Evolutionary conservation across 2,797 vertebrate genomes (phyloP).

Genomic region (Neosalanx taihuensis): DNA sequence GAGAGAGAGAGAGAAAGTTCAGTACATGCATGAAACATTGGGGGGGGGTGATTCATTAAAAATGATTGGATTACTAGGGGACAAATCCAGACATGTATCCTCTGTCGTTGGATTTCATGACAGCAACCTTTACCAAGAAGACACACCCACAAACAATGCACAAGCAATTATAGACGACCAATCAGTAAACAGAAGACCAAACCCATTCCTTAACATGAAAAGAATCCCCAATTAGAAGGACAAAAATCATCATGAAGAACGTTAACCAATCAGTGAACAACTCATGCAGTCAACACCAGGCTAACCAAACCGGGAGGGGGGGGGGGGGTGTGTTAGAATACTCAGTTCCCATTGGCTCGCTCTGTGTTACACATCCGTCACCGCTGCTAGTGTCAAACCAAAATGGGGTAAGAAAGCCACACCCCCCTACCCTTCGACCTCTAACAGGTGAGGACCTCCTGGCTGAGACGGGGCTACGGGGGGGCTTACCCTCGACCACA

Average conservation of each 20-base stretch:
- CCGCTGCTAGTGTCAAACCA: slow-evolving; percentile 53
- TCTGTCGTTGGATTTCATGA: neutral
- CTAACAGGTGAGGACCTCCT: slow-evolving; percentile 83
- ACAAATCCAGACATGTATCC: neutral
- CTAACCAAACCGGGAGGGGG: slow-evolving; percentile 26
- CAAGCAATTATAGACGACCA: neutral
- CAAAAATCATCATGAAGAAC: neutral
- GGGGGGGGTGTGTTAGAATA: slow-evolving; percentile 35
- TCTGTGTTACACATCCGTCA: slow-evolving; percentile 48
- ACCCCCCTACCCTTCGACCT: slow-evolving; percentile 92
- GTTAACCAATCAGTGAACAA: slow-evolving; percentile 1
- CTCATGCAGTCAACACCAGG: slow-evolving; percentile 25
- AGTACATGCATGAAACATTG: neutral
- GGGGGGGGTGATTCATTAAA: neutral
- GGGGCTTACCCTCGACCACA: slow-evolving; percentile 91
- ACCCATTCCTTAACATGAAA: slow-evolving; percentile 5
- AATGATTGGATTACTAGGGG: neutral
- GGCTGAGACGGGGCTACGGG: slow-evolving; percentile 91
- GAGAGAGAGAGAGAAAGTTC: neutral
- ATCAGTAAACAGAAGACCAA: neutral
- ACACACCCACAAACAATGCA: neutral
- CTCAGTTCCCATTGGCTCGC: neutral
- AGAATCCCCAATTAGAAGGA: neutral
- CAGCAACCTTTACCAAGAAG: neutral
- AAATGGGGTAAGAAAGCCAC: slow-evolving; percentile 5